Conservation (phyloP, 2,797 vertebrate species). For the Erithacus rubecula region DNA sequence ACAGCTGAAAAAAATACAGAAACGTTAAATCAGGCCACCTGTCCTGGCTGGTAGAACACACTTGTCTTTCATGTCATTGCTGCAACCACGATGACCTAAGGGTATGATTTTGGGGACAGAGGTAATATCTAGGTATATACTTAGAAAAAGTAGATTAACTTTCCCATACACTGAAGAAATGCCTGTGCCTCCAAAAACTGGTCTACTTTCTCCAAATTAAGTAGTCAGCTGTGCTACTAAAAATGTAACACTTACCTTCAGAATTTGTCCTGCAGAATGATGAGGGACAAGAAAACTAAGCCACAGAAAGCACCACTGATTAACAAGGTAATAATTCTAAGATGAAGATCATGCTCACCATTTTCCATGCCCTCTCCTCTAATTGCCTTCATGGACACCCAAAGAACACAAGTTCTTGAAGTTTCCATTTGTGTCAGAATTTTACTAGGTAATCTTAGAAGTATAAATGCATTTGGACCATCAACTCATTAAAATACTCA, state of each 20-base stretch:
- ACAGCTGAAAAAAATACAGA: neutral
- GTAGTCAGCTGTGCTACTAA: neutral
- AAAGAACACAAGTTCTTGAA: neutral
- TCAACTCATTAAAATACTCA: neutral
- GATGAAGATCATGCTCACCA: neutral
- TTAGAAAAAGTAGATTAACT: neutral
- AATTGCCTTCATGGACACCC: neutral
- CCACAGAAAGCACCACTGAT: neutral
- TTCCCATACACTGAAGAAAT: neutral
- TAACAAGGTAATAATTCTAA: neutral
- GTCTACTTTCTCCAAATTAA: neutral
- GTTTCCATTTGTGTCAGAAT: neutral
- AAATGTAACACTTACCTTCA: neutral
- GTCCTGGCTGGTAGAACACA: neutral
- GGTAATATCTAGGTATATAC: neutral
- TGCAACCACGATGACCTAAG: neutral
- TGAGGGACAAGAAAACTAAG: neutral
- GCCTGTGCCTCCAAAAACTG: neutral
- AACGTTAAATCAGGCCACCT: neutral
- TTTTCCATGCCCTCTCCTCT: neutral
- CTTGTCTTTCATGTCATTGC: neutral
- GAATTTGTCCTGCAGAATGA: neutral
- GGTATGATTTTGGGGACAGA: neutral
- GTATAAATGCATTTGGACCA: neutral
- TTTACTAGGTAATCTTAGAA: neutral